Percentiles rank a stretch among this genome's conserved stretches.
Evolutionary conservation across 1,140 invertebrate genomes (phyloP).

Genomic region (Danaus melanippus): DNA sequence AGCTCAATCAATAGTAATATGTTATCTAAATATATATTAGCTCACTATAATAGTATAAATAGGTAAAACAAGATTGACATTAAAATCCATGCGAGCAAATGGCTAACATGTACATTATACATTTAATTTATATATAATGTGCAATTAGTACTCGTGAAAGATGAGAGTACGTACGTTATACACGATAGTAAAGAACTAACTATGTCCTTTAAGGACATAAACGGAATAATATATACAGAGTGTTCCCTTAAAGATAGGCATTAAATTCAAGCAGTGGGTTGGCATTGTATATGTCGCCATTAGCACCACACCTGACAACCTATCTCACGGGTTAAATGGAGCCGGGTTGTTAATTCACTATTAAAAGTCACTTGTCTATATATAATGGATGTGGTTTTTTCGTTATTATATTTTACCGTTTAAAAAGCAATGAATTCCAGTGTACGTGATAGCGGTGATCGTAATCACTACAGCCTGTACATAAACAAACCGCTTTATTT

Average conservation of each 20-base stretch:
- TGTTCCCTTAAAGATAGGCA: slow-evolving; percentile 19
- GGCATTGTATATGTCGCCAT: slow-evolving; percentile 16
- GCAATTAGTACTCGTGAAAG: slow-evolving; percentile 10
- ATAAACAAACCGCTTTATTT: too few species aligned
- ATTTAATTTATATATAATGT: not conserved
- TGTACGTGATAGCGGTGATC: too few species aligned
- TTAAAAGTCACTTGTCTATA: not conserved
- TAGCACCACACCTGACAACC: slow-evolving; percentile 20
- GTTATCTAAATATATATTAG: too few species aligned
- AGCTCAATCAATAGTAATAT: too few species aligned
- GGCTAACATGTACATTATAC: too few species aligned
- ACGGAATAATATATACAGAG: slow-evolving; percentile 21
- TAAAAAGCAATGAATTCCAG: too few species aligned
- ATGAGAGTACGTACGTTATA: slow-evolving; percentile 8
- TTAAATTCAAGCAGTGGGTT: slow-evolving; percentile 11
- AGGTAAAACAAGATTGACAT: too few species aligned
- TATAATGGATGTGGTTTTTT: too few species aligned
- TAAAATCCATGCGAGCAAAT: too few species aligned
- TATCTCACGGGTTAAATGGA: slow-evolving; percentile 10
- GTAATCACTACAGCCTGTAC: too few species aligned
- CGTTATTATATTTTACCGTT: too few species aligned
- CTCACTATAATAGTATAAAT: too few species aligned
- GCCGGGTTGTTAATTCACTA: slow-evolving; percentile 3
- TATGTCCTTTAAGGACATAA: slow-evolving; percentile 18
- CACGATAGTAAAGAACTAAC: slow-evolving; percentile 12